Base-by-base conservation (phyloP, 1,140 invertebrate genomes). In the Chelonus insularis region DNA sequence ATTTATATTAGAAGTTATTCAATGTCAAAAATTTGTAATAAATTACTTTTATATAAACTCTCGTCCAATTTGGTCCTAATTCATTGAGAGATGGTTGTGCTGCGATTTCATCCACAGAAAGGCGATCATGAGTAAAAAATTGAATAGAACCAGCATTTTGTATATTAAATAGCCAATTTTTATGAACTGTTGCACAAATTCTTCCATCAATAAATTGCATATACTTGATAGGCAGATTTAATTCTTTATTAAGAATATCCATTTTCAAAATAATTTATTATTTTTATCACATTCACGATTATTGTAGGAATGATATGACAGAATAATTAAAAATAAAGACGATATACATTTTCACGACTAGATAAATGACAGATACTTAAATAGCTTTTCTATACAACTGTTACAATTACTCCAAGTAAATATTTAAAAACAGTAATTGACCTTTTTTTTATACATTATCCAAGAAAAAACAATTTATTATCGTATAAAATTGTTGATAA, bases 61-160 rank as follows among this genome's bases (percentile, higher is more conserved):
- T 73, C 8, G 66, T 54, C 78, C 79, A 80, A 29, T 69, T 72
- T 4, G 57, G 25, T 6, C 78, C 79, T 9, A 81, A 66, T 66
- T 77, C 72, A 29, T 80, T 75, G 1, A 70, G 57, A 8, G 68
- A 70, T 9, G 79, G 78, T 52, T 75, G 72, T 16, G 78, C 77
- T 16, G 73, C 72, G 48, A 82, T 80, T 72, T 80, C 78, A 63
- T 80, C 78, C 4, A 59, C 50, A 11, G 73, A 71, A 39, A 80
- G 55, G 64, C 65, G 69, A 41, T 80, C 74, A 37, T 82, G 79
- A 43, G 50, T 60, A 16, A 74, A 62, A 67, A 82, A 82, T 9
- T 67, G 64, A 51, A 78, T 56, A 32, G 71, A 61, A 2, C 78
- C 77, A 51, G 69, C 16, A 36, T 64, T 73, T 29, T 70, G 47